Evolutionary conservation across 2,888 invertebrate genomes (phyloP).

Genomic region (Leucoptera coffeella): DNA sequence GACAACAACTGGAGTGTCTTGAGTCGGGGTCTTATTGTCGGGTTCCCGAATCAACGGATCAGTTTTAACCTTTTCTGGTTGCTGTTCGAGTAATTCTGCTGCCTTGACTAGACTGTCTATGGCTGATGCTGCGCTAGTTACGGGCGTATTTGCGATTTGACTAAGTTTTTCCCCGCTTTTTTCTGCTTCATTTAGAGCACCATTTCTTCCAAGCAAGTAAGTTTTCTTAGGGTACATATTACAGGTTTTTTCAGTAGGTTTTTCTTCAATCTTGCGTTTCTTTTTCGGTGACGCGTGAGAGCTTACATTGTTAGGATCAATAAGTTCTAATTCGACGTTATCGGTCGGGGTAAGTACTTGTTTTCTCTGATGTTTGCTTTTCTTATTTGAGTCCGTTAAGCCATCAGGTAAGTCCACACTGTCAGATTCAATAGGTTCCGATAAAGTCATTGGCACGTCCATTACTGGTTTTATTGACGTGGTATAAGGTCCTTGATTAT

Average conservation of each 20-base stretch:
- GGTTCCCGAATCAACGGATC: conserved; percentile 13
- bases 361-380: conserved; percentile 36
- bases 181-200: conserved; percentile 11
- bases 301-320: conserved; percentile 30
- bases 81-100: conserved; percentile 36
- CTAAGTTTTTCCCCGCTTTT: conserved; percentile 11
- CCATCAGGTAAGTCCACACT: conserved; percentile 20
- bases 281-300: conserved; percentile 29
- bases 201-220: conserved; percentile 25
- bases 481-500: conserved; percentile 13
- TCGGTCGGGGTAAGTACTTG: conserved; percentile 43
- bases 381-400: too few species aligned
- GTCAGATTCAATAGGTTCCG: conserved; percentile 17
- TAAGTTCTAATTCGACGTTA: conserved; percentile 35
- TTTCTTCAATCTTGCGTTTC: conserved; percentile 28
- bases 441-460: too few species aligned
- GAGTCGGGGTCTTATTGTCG: conserved; percentile 9
- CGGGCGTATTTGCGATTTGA: conserved; percentile 6
- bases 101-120: conserved; percentile 42
- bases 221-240: conserved; percentile 31
- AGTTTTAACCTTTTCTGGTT: conserved; percentile 13
- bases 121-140: conserved; percentile 18
- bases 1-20: conserved; percentile 17
- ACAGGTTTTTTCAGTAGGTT: conserved; percentile 9
- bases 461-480: conserved; percentile 19